These are phyloP conservation scores for Aselliscus stoliczkanus DNA, from an alignment of 2,797 vertebrate species.

Conservation along the genomic window DNA sequence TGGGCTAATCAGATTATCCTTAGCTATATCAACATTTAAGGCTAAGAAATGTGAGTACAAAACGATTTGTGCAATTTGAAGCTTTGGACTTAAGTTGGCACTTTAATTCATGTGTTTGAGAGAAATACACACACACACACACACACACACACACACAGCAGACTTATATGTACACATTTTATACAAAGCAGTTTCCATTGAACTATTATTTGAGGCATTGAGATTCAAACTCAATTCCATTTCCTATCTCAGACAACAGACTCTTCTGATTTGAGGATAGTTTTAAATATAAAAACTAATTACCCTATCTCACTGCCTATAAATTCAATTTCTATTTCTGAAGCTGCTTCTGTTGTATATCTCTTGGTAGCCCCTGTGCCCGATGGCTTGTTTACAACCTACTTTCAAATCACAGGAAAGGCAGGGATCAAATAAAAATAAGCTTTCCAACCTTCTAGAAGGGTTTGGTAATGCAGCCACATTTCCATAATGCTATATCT, in stretches of 20 bases:
- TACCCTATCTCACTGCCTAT: constrained; percentile 76
- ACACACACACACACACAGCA: not conserved
- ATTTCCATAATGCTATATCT: not conserved
- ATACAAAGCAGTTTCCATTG: constrained; percentile 12
- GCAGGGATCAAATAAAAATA: not conserved
- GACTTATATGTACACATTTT: not conserved
- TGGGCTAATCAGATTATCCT: constrained; percentile 57
- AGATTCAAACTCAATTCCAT: constrained; percentile 75
- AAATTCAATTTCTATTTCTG: constrained; percentile 80
- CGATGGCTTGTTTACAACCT: constrained; percentile 65
- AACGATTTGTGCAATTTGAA: constrained; percentile 60
- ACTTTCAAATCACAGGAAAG: constrained; percentile 42
- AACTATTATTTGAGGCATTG: constrained; percentile 58
- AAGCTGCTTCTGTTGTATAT: constrained; percentile 69
- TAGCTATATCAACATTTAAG: constrained; percentile 62
- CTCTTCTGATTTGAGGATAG: constrained; percentile 70
- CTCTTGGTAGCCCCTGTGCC: constrained; percentile 68
- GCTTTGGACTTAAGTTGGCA: not conserved
- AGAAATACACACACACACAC: no score
- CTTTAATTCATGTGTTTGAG: constrained; percentile 57
- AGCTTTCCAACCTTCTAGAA: not conserved
- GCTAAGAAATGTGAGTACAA: constrained; percentile 68
- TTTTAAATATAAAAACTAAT: constrained; percentile 79
- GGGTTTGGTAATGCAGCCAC: not conserved
- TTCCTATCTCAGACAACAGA: constrained; percentile 72